Evolutionary conservation across 2,113 vertebrate species (phyloP).

Genomic region (Capreolus pygargus): DNA sequence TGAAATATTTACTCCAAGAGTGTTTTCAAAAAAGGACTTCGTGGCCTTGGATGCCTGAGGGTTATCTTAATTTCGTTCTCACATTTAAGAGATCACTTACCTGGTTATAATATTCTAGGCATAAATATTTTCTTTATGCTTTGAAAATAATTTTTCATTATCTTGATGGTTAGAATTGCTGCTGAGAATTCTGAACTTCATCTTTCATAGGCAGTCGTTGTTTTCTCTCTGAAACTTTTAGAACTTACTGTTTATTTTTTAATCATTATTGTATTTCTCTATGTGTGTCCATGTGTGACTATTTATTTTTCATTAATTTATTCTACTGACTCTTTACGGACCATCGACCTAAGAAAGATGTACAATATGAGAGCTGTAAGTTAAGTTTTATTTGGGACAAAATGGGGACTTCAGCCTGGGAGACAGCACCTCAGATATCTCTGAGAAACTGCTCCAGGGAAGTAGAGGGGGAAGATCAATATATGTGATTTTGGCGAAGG

Average conservation of each 20-base stretch:
- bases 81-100: neutral
- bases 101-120: neutral
- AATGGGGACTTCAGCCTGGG: neutral
- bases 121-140: neutral
- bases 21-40: neutral
- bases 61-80: neutral
- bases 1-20: neutral
- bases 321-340: neutral
- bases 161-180: neutral
- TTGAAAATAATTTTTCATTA: neutral
- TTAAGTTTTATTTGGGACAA: neutral
- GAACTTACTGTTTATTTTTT: neutral
- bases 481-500: neutral
- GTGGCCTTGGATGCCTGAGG: neutral
- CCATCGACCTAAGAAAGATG: neutral
- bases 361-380: neutral
- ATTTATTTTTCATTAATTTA: neutral
- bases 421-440: neutral
- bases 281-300: neutral
- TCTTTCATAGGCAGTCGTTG: neutral
- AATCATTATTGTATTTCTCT: neutral
- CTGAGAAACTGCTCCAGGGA: neutral
- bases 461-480: neutral
- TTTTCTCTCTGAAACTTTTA: neutral
- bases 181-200: neutral